phyloP scores from a whole-genome alignment of 2,113 vertebrate species.

The Suncus etruscus region DNA sequence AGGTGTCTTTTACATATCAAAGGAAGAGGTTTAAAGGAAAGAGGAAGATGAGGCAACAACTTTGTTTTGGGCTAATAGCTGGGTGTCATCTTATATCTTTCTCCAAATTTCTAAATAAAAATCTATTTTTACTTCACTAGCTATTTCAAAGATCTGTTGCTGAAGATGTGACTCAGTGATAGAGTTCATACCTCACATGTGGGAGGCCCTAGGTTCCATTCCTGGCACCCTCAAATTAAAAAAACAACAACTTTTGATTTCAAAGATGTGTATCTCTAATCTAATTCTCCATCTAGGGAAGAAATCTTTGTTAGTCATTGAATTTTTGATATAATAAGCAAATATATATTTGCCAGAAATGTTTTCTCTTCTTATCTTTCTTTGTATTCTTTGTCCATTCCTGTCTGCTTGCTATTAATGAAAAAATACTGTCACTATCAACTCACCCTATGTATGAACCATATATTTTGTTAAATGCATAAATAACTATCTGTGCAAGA shows the following conservation, averaged over 20 bases:
- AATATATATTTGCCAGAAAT: background rate
- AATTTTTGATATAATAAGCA: background rate
- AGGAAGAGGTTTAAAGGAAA: no score
- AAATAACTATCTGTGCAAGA: constrained; percentile 21
- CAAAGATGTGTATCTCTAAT: background rate
- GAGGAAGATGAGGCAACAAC: no score
- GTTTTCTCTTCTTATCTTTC: background rate
- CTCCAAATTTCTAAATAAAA: no score
- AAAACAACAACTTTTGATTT: background rate
- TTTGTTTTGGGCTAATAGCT: no score
- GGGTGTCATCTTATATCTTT: no score
- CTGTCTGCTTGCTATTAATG: background rate
- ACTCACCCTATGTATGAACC: background rate
- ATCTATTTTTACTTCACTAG: no score
- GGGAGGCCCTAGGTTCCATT: no score
- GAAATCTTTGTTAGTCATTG: background rate
- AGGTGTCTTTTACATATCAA: no score
- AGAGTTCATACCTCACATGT: no score
- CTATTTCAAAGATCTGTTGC: no score
- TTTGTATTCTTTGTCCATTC: background rate
- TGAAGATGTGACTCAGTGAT: no score
- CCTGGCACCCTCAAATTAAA: no score
- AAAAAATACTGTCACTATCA: background rate
- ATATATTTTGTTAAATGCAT: constrained; percentile 2
- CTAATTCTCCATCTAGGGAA: background rate